Base-by-base conservation (phyloP, 2,113 vertebrate genomes). In the Aphyosemion australe region DNA sequence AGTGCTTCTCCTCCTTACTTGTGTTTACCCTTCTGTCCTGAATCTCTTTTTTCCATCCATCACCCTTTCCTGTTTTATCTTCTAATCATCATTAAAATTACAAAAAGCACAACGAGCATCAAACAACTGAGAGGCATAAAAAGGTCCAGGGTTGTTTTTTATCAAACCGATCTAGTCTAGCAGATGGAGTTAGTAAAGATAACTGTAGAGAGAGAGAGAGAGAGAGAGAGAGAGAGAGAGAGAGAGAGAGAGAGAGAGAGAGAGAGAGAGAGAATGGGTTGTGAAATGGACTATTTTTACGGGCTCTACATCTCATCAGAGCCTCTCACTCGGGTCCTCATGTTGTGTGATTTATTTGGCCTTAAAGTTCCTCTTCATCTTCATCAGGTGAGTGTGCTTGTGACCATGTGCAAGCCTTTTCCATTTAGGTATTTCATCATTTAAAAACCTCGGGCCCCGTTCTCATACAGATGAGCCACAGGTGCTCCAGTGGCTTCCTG, bases 271-370 rank as follows among this genome's bases (percentile, higher is more conserved):
- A 84, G 74, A 68, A 85, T 83, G 80, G 80, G 74, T 61, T 86
- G 76, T 67, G 76, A n/a, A n/a, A n/a, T n/a, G n/a, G n/a, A n/a
- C 89, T 89, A 92, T 86, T 93, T 90, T 83, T 89, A 72, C 73
- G 77, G 83, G 76, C 80, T n/a, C n/a, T 79, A 87, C 86, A 84
- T 84, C 82, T 91, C 91, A 90, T 83, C 76, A 84, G 80, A 61
- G 48, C 73, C 78, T 69, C 73, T 86, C 72, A 77, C 75, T 80
- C 69, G 12, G 68, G 74, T 84, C 80, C 74, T 70, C 75, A 82
- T 78, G n/a, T 7, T 32, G 63, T 54, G 61, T 90, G 80, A 90
- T 90, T 91, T 90, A 90, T 91, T 83, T 84, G 59, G 74, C 79
- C 74, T 78, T 71, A 74, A 69, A 76, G 45, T 63, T 18, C 19